A percentile compares a stretch with the other conserved stretches of the same genome.
phyloP scores from a whole-genome alignment of 2,113 vertebrate genomes.

The Brienomyrus longianalis region DNA sequence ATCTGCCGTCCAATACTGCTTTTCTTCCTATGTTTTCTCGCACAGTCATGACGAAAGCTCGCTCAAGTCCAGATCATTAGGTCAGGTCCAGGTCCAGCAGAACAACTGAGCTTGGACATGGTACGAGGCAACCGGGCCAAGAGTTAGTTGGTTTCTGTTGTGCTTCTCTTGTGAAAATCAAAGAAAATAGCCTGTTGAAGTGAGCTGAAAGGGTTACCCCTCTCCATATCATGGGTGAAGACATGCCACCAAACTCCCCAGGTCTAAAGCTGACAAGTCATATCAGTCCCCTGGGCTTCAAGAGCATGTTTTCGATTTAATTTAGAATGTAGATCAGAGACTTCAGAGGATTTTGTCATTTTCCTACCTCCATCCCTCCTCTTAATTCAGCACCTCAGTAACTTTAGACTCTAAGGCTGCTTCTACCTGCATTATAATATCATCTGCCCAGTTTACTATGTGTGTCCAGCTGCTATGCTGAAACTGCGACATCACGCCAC shows the following conservation, averaged over 20 bases:
- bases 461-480: not conserved
- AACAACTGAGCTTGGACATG: not conserved
- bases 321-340: not conserved
- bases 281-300: not conserved
- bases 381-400: not conserved
- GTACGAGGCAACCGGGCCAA: not conserved
- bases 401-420: not conserved
- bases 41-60: not conserved
- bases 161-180: not conserved
- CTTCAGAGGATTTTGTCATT: conserved; percentile 12
- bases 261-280: not conserved
- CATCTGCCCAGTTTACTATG: not conserved
- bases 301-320: conserved; percentile 13
- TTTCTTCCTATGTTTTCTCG: not conserved
- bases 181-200: not conserved
- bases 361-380: not conserved
- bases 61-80: not conserved
- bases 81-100: not conserved
- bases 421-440: not conserved
- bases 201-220: not conserved
- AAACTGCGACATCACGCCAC: not conserved
- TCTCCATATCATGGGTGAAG: not conserved
- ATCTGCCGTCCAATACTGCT: not conserved
- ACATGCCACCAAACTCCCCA: not conserved
- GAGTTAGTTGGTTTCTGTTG: not conserved